Evolutionary conservation across 2,888 invertebrate genomes (phyloP).

Genomic region (Aspidiotus rigidus): DNA sequence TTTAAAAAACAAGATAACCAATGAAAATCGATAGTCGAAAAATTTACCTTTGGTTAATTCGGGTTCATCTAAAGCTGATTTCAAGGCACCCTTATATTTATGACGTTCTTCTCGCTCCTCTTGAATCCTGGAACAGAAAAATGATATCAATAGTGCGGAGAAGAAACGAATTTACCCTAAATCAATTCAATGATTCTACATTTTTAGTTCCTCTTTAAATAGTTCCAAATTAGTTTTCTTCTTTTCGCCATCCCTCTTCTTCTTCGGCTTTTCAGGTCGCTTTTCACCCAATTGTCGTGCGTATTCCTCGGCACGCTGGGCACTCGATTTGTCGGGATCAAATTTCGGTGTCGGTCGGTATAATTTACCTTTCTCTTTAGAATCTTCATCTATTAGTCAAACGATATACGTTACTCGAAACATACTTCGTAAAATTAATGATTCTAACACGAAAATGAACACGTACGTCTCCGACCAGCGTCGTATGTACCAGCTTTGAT

Average conservation of each 20-base stretch:
- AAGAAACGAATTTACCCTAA: background rate
- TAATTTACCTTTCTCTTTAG: constrained; percentile 76
- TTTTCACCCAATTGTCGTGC: constrained; percentile 55
- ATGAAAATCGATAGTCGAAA: constrained; percentile 4
- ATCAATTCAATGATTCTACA: constrained; percentile 50
- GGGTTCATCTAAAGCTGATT: constrained; percentile 43
- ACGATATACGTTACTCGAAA: constrained; percentile 24
- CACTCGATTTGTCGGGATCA: constrained; percentile 51
- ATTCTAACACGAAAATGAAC: background rate
- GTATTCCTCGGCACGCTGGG: constrained; percentile 61
- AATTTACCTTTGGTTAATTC: constrained; percentile 37
- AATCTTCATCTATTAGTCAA: constrained; percentile 63
- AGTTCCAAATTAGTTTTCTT: constrained; percentile 94
- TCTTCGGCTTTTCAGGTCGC: constrained; percentile 53
- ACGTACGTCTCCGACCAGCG: constrained; percentile 80
- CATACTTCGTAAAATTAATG: background rate
- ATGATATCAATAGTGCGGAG: background rate
- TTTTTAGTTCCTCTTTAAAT: constrained; percentile 95
- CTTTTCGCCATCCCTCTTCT: constrained; percentile 71
- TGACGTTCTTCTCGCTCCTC: constrained; percentile 94
- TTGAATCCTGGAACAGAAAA: constrained; percentile 64
- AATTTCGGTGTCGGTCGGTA: constrained; percentile 80
- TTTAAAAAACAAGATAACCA: constrained; percentile 1
- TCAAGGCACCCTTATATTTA: constrained; percentile 69
- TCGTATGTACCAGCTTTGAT: constrained; percentile 96